phyloP scores from a whole-genome alignment of 1,140 invertebrate species.

The Halyomorpha halys region DNA sequence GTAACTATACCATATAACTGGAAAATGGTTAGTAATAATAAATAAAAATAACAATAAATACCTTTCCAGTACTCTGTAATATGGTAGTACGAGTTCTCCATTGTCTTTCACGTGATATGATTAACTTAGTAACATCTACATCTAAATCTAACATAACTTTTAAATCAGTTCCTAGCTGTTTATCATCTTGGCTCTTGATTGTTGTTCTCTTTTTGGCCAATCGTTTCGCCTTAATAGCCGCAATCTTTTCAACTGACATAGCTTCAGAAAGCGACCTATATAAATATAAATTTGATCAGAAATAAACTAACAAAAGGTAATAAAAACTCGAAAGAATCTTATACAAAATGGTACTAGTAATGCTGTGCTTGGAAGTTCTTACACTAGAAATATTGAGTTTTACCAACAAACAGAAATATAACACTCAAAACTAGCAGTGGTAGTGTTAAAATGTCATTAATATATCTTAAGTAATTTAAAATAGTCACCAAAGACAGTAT shows the following conservation, averaged over 20 bases:
- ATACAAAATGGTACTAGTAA: no score
- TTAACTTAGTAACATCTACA: conserved; percentile 91
- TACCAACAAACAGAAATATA: no score
- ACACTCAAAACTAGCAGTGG: no score
- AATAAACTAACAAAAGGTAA: conserved; percentile 18
- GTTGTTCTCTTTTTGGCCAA: conserved; percentile 92
- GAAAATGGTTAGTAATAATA: no score
- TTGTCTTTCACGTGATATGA: conserved; percentile 85
- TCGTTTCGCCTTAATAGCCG: conserved; percentile 94
- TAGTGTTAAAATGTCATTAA: no score
- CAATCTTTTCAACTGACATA: conserved; percentile 96
- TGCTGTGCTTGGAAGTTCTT: no score
- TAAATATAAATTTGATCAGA: conserved; percentile 25
- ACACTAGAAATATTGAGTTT: no score
- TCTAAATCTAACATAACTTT: conserved; percentile 87
- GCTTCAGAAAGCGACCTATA: conserved; percentile 84
- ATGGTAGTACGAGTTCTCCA: conserved; percentile 93
- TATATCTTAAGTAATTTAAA: no score
- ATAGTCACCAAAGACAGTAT: no score
- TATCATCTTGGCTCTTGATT: conserved; percentile 88
- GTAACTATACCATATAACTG: no score
- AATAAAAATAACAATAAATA: conserved; percentile 34
- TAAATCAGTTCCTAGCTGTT: conserved; percentile 69
- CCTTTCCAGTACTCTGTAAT: conserved; percentile 88
- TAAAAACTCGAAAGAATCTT: not conserved